These are phyloP conservation scores for Doris montereyensis DNA, from an alignment of 2,888 invertebrate species.

Conservation along the genomic window DNA sequence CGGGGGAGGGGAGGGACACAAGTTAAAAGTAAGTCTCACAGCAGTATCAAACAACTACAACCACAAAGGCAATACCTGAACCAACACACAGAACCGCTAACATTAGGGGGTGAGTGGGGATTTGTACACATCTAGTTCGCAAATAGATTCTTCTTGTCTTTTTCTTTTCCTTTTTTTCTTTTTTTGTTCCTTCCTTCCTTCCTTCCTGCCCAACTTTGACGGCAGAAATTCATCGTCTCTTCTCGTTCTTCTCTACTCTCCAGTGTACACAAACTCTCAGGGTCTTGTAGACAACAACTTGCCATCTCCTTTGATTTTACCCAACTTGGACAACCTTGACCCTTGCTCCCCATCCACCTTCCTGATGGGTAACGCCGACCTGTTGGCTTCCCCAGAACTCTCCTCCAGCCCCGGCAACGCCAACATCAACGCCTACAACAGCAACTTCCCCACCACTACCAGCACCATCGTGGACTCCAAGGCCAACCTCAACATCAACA, in stretches of 20 bases:
- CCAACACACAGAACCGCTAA: too few relatives aligned
- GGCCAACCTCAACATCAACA: conserved; percentile 41
- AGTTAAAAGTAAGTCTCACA: too few relatives aligned
- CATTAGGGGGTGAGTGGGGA: too few relatives aligned
- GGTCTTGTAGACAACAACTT: conserved; percentile 29
- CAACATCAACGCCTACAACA: conserved; percentile 10
- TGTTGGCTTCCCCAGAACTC: background rate
- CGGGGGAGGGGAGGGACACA: too few relatives aligned
- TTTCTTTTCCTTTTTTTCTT: background rate
- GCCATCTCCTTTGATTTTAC: conserved; percentile 26
- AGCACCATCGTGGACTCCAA: conserved; percentile 19
- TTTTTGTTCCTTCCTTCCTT: background rate
- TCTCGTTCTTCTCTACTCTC: background rate
- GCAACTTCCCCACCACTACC: background rate
- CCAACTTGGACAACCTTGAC: conserved; percentile 27
- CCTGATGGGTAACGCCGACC: conserved; percentile 18
- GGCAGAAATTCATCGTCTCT: background rate
- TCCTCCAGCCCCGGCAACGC: background rate
- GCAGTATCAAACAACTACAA: too few relatives aligned
- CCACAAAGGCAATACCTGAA: too few relatives aligned
- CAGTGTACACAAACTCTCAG: too few relatives aligned
- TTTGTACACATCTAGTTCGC: too few relatives aligned
- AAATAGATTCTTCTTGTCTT: too few relatives aligned
- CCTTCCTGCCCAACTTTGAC: background rate
- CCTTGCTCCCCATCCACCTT: conserved; percentile 32